Conservation (phyloP, 1,140 invertebrate species). For the Calosoma granatense region DNA sequence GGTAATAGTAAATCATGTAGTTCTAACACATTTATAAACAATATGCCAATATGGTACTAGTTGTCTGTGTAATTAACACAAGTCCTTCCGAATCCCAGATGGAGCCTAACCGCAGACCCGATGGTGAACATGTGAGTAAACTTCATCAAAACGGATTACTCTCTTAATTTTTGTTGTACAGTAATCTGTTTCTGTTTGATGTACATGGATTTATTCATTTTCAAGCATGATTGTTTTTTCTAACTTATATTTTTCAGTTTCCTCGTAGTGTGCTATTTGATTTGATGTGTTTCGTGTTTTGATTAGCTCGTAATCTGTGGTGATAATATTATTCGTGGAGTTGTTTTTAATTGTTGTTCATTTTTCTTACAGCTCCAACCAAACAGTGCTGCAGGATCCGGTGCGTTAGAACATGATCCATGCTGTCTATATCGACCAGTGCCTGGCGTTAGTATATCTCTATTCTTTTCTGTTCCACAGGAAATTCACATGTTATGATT, state of each 20-base stretch:
- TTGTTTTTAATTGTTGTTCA: constrained; percentile 3
- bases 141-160: background rate
- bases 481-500: background rate
- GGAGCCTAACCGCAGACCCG: constrained; percentile 61
- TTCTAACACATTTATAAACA: too few relatives aligned
- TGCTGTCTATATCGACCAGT: constrained; percentile 75
- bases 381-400: constrained; percentile 87
- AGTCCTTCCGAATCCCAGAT: constrained; percentile 48
- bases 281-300: constrained; percentile 4
- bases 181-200: constrained; percentile 6
- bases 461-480: constrained; percentile 25
- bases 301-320: background rate
- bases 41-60: too few relatives aligned
- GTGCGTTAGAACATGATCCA: constrained; percentile 90
- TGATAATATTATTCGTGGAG: background rate
- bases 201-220: background rate
- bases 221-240: constrained; percentile 15
- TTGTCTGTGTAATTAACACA: too few relatives aligned
- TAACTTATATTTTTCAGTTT: constrained; percentile 24
- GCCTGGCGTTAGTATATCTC: constrained; percentile 41
- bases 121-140: constrained; percentile 63
- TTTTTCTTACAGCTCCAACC: constrained; percentile 60
- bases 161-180: constrained; percentile 13
- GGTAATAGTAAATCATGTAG: too few relatives aligned
- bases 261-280: background rate